Conservation (phyloP, 2,797 vertebrate species). For the Heterohyrax brucei region DNA sequence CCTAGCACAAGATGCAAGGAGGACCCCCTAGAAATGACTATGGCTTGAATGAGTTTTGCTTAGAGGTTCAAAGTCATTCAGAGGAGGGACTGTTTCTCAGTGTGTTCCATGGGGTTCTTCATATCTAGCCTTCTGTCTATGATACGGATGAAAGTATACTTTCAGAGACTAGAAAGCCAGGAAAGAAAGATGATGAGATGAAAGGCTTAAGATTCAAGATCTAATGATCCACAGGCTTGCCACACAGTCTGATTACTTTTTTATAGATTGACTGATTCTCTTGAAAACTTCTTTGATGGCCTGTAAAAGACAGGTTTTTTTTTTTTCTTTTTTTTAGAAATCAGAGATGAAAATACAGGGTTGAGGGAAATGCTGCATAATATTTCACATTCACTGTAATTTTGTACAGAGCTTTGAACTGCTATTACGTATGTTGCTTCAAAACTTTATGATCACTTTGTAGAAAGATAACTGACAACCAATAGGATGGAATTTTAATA, state of each 20-base stretch:
- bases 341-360: background rate
- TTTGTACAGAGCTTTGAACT: background rate
- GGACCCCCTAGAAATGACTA: background rate
- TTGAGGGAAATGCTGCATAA: background rate
- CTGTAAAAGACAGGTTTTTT: background rate
- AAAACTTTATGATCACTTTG: constrained; percentile 7
- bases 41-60: background rate
- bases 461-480: constrained; percentile 44
- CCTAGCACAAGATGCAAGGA: background rate
- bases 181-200: constrained; percentile 50
- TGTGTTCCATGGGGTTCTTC: background rate
- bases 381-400: rapidly evolving
- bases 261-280: background rate
- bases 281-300: background rate
- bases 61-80: constrained; percentile 57
- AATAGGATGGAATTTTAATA: constrained; percentile 35
- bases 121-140: constrained; percentile 37
- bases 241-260: constrained; percentile 48
- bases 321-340: constrained; percentile 17
- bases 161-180: constrained; percentile 37
- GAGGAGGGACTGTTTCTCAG: background rate
- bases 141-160: background rate
- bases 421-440: background rate
- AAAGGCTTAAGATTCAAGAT: constrained; percentile 71
- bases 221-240: background rate